Evolutionary conservation across 1,140 invertebrate genomes (phyloP).

Genomic region (Fopius arisanus): DNA sequence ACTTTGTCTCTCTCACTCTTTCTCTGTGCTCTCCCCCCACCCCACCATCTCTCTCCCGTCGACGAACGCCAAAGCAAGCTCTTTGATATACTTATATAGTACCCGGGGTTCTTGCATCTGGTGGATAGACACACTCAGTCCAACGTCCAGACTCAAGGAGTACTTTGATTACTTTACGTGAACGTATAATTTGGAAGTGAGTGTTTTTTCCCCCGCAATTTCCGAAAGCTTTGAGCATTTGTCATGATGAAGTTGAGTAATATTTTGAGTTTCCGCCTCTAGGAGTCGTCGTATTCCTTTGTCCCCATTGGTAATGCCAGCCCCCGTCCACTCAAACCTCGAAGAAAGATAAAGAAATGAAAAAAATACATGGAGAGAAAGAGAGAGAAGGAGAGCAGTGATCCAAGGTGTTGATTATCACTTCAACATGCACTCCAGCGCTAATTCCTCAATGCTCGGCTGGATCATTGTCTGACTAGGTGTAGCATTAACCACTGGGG

Average conservation of each 20-base stretch:
- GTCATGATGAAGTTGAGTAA: not conserved
- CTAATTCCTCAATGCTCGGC: not conserved
- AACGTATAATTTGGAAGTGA: constrained; percentile 43
- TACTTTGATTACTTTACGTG: constrained; percentile 59
- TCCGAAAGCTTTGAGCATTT: not conserved
- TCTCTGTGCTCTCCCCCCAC: not conserved
- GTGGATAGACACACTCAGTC: constrained; percentile 28
- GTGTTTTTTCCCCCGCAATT: constrained; percentile 1
- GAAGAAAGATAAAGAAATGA: not conserved
- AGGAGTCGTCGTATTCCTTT: too few relatives aligned
- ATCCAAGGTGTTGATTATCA: not conserved
- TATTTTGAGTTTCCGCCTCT: not conserved
- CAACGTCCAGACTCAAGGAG: constrained; percentile 42
- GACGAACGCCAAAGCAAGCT: constrained; percentile 38
- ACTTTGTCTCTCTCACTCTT: not conserved
- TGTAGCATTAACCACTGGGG: constrained; percentile 19
- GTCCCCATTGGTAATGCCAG: too few relatives aligned
- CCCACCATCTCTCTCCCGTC: not conserved
- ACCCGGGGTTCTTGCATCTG: constrained; percentile 30
- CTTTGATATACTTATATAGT: constrained; percentile 61
- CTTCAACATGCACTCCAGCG: not conserved
- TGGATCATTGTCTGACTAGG: constrained; percentile 29
- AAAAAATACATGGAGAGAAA: not conserved
- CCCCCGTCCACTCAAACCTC: not conserved
- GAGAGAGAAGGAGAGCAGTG: too few relatives aligned